Base-by-base conservation (phyloP, 2,888 invertebrate genomes). In the Shargacucullia verbasci region DNA sequence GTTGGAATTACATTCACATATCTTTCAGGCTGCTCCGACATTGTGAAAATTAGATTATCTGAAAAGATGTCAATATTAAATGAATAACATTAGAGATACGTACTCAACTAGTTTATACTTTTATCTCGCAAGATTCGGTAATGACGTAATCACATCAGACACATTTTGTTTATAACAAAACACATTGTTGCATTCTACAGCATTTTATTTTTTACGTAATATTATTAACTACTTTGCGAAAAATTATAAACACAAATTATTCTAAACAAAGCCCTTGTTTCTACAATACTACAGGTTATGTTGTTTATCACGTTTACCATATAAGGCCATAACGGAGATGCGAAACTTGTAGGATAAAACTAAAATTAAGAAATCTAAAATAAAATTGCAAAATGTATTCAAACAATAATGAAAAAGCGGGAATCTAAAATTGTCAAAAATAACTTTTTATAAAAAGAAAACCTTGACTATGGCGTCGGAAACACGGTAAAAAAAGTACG, bases 371-470 rank as follows among this genome's bases (percentile, higher is more conserved):
- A 15, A 46, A 35, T 52, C 9, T 50, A 53, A 13, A 34, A 35
- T 0, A 52, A 59, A 55, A 55, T 27, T 37, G 2, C 43, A 54
- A 59, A 58, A 71, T 48, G 48, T 37, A 48, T 78, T 80, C 64
- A 75, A 76, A 80, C 70, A 66, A 27, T 48, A 63, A 52, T 35
- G 55, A 78, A 80, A 79, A 73, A 88, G 87, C 89, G 88, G 85
- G 87, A 90, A 87, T 68, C 50, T 44, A 77, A 76, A 75, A 78
- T 81, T 83, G 88, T 83, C 83, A 86, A 87, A 85, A 81, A 76
- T 82, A 78, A 83, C 84, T 87, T 90, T 88, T 88, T 84, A 71
- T 74, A 73, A 77, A 81, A 83, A 82, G 76, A 80, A 83, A 83
- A 83, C 72, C 80, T 78, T 78, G 83, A 81, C 85, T 81, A 81